phyloP scores from a whole-genome alignment of 2,797 vertebrate species.

The Propithecus deckenii region DNA sequence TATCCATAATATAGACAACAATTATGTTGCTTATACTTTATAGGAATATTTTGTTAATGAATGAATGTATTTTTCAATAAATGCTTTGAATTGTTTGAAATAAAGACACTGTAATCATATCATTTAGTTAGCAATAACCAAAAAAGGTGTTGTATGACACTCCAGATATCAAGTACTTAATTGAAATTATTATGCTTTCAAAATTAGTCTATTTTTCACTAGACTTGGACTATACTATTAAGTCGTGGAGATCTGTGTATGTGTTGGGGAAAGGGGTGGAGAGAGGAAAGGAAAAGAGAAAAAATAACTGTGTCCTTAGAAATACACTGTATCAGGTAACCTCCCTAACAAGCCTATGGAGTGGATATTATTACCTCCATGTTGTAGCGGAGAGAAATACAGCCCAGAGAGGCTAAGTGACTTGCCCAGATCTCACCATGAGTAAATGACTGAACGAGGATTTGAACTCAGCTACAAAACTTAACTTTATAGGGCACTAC shows the following conservation, averaged over 20 bases:
- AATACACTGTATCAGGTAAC: background rate
- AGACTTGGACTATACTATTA: background rate
- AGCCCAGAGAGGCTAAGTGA: background rate
- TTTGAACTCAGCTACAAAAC: background rate
- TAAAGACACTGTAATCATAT: background rate
- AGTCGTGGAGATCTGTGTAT: background rate
- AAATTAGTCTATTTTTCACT: background rate
- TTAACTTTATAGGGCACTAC: background rate
- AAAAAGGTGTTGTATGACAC: background rate
- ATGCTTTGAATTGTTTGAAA: slow-evolving; percentile 37
- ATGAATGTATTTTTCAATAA: background rate
- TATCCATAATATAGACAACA: background rate
- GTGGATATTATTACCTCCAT: background rate
- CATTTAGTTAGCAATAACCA: background rate
- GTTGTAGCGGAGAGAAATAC: background rate
- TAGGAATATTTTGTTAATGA: background rate
- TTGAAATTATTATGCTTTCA: background rate
- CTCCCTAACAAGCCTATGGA: background rate
- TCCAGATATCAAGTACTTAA: background rate
- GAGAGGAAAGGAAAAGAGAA: background rate
- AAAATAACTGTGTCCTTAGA: background rate
- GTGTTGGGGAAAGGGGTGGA: background rate
- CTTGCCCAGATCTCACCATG: background rate
- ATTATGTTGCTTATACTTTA: background rate
- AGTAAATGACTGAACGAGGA: background rate